Evolutionary conservation across 2,113 vertebrate species (phyloP).

Genomic region (Mus pahari): DNA sequence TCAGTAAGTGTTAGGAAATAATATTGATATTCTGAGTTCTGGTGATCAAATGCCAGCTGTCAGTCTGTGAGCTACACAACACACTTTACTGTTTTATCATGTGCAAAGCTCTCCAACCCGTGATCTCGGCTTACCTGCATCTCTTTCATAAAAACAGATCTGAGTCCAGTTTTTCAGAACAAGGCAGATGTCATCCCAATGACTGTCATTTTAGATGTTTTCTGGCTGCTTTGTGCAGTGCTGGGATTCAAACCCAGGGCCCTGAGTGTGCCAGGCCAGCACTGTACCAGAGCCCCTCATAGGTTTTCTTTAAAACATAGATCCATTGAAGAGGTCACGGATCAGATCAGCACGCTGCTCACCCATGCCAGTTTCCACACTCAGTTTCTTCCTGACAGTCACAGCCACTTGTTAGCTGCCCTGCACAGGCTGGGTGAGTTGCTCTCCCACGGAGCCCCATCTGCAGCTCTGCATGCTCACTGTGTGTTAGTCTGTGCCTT

Average conservation of each 20-base stretch:
- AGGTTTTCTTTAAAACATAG: not conserved
- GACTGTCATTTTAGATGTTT: not conserved
- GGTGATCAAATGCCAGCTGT: not conserved
- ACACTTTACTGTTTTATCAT: not conserved
- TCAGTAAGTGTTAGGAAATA: not conserved
- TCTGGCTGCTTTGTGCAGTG: not conserved
- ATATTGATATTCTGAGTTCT: not conserved
- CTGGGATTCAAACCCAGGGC: not conserved
- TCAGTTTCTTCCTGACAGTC: not conserved
- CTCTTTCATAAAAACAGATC: constrained; percentile 49
- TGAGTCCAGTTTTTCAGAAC: not conserved
- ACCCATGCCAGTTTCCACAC: not conserved
- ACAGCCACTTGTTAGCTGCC: not conserved
- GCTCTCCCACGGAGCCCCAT: not conserved
- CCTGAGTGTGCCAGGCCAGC: not conserved
- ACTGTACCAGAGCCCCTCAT: not conserved
- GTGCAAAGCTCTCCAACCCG: not conserved
- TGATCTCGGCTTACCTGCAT: not conserved
- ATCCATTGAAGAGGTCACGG: not conserved
- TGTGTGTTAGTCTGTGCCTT: not conserved
- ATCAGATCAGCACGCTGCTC: too few species aligned
- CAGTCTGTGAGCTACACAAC: not conserved
- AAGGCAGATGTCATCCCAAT: not conserved
- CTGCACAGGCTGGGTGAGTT: not conserved
- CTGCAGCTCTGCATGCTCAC: not conserved